phyloP scores from a whole-genome alignment of 2,888 invertebrate species.

The Seira musarum region DNA sequence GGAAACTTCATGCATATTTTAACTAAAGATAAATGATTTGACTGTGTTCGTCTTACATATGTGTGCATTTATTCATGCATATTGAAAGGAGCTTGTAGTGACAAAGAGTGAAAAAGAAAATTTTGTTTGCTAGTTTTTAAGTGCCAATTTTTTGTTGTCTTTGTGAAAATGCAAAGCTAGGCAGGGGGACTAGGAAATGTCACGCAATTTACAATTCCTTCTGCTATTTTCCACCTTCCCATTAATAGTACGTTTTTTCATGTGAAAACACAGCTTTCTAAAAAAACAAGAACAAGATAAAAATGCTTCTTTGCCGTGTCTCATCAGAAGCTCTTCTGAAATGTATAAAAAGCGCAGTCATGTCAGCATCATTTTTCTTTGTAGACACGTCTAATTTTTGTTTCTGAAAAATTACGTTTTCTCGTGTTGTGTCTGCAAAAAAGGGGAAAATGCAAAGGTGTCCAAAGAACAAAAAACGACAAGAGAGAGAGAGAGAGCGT shows the following conservation, averaged over 20 bases:
- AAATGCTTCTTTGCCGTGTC: conserved; percentile 29
- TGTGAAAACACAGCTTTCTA: no score
- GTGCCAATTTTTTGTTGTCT: conserved; percentile 24
- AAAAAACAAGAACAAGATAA: conserved; percentile 16
- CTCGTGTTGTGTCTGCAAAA: conserved; percentile 14
- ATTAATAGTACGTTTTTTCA: no score
- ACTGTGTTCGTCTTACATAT: no score
- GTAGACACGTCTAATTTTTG: conserved; percentile 49
- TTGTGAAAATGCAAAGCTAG: conserved; percentile 10
- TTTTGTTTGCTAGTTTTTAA: neutral
- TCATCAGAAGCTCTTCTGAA: no score
- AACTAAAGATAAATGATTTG: no score
- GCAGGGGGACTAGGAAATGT: neutral
- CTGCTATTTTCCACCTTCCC: conserved; percentile 17
- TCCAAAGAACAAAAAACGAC: conserved; percentile 37
- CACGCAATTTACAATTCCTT: no score
- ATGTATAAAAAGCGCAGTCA: conserved; percentile 20
- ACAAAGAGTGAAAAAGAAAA: neutral
- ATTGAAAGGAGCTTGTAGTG: neutral
- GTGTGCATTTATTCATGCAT: neutral
- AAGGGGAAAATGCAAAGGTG: no score
- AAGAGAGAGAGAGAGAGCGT: no score
- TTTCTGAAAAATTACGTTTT: conserved; percentile 39
- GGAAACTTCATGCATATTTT: no score
- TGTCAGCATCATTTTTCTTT: conserved; percentile 54